A percentile compares a stretch with the other conserved stretches of the same genome.
phyloP scores from a whole-genome alignment of 2,797 vertebrate genomes.

The Danio tinwini region DNA sequence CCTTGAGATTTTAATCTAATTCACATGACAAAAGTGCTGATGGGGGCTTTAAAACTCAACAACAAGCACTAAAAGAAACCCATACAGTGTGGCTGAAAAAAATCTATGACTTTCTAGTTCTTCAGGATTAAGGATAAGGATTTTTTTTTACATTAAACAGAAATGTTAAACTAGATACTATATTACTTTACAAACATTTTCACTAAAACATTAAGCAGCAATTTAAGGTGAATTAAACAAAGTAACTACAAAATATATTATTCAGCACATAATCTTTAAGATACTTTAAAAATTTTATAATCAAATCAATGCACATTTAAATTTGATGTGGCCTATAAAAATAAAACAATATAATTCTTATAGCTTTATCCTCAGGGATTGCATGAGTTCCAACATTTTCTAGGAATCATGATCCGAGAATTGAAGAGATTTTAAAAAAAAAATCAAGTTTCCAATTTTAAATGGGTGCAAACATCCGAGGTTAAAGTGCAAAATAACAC shows the following conservation, averaged over 20 bases:
- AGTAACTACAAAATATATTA: neutral
- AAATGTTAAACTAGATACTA: no score
- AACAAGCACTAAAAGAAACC: neutral
- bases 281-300: neutral
- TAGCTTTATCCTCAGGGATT: no score
- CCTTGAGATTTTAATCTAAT: conserved; percentile 64
- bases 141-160: neutral
- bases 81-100: neutral
- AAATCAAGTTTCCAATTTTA: no score
- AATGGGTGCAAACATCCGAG: neutral
- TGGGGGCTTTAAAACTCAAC: conserved; percentile 2
- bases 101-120: neutral
- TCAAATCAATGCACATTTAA: neutral
- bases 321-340: neutral
- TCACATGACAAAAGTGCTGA: conserved; percentile 64
- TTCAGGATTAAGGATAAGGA: neutral
- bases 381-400: no score
- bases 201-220: neutral
- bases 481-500: no score
- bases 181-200: neutral
- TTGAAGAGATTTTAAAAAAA: neutral
- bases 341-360: no score
- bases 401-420: neutral
- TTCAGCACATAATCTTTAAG: neutral
- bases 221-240: neutral